Conservation (phyloP, 2,888 invertebrate species). For the Microchrysa polita region DNA sequence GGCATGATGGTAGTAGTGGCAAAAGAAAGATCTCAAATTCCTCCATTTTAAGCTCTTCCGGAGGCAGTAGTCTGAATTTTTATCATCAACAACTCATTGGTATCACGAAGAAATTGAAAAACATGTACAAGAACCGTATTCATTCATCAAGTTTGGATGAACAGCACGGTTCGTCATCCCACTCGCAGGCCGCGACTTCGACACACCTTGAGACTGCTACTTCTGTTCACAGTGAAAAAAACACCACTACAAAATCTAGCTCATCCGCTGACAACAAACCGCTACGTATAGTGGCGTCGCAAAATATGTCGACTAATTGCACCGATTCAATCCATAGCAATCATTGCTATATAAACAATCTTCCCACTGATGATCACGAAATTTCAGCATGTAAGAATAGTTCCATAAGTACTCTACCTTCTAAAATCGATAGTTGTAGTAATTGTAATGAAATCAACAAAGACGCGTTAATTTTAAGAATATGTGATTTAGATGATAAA, state of each 20-base stretch:
- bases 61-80: slow-evolving; percentile 37
- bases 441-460: slow-evolving; percentile 47
- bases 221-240: background rate
- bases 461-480: slow-evolving; percentile 51
- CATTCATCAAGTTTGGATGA: slow-evolving; percentile 32
- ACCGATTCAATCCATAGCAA: slow-evolving; percentile 40
- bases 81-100: slow-evolving; percentile 46
- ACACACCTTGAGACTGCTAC: slow-evolving; percentile 7
- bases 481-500: slow-evolving; percentile 52
- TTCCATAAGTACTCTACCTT: slow-evolving; percentile 46
- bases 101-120: slow-evolving; percentile 50
- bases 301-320: slow-evolving; percentile 18
- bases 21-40: slow-evolving; percentile 1
- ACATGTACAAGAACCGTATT: slow-evolving; percentile 49
- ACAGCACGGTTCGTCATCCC: background rate
- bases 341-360: slow-evolving; percentile 36
- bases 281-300: slow-evolving; percentile 18
- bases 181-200: background rate
- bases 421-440: slow-evolving; percentile 44
- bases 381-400: slow-evolving; percentile 43
- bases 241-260: background rate
- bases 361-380: slow-evolving; percentile 37
- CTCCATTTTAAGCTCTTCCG: slow-evolving; percentile 6
- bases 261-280: background rate
- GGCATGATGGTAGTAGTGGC: background rate